These are phyloP conservation scores for Phengaris alcon DNA, from an alignment of 2,888 invertebrate genomes.

Conservation along the genomic window DNA sequence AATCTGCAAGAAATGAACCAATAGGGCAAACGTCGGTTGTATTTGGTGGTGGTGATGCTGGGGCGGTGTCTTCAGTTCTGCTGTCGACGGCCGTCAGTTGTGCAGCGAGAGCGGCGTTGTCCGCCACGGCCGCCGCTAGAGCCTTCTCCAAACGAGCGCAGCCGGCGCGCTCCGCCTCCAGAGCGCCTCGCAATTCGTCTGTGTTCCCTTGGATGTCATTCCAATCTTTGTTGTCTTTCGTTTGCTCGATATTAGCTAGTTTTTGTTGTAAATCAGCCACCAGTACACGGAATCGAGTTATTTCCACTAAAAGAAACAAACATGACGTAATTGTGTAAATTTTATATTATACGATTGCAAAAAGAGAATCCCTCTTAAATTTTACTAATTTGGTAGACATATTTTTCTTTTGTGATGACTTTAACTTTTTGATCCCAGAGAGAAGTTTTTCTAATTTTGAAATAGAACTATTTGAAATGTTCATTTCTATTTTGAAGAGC, in stretches of 20 bases:
- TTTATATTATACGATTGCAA: too few species aligned
- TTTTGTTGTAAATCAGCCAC: conserved; percentile 55
- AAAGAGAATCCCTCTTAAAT: neutral
- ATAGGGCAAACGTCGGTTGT: conserved; percentile 55
- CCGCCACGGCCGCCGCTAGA: conserved; percentile 59
- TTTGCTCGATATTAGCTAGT: conserved; percentile 40
- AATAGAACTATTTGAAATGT: too few species aligned
- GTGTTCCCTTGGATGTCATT: conserved; percentile 49
- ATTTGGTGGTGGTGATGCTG: conserved; percentile 39
- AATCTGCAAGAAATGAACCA: conserved; percentile 67
- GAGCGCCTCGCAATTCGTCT: conserved; percentile 52
- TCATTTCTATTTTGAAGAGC: too few species aligned
- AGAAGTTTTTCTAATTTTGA: too few species aligned
- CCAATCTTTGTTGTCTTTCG: conserved; percentile 37
- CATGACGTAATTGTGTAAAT: neutral
- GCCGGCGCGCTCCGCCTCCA: conserved; percentile 62
- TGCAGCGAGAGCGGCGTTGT: conserved; percentile 58
- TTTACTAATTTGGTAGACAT: neutral
- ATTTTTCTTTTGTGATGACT: neutral
- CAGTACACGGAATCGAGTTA: conserved; percentile 52
- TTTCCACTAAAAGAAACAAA: conserved; percentile 53
- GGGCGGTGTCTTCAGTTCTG: conserved; percentile 32
- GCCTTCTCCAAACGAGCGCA: conserved; percentile 57
- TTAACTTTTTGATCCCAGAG: too few species aligned
- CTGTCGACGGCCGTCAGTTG: conserved; percentile 52